phyloP scores from a whole-genome alignment of 2,888 invertebrate species.

The Bursaphelenchus okinawaensis region DNA sequence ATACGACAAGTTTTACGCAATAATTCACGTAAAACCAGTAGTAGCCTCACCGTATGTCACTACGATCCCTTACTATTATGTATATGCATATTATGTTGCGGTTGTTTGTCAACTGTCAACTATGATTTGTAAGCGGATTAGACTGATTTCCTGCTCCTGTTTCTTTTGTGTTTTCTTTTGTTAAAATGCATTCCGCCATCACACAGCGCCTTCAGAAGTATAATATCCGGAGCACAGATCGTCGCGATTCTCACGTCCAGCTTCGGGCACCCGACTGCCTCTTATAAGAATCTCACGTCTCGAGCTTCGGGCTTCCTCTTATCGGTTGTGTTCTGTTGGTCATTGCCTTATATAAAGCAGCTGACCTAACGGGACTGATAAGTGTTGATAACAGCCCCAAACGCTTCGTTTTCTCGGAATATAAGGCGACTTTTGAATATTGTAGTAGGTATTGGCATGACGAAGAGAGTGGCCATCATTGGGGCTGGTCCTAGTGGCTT shows the following conservation, averaged over 20 bases:
- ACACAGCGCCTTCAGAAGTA: not conserved
- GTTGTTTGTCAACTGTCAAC: too few species aligned
- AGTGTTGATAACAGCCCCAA: too few species aligned
- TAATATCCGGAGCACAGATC: not conserved
- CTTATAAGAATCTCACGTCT: not conserved
- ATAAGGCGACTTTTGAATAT: not conserved
- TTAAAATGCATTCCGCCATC: not conserved
- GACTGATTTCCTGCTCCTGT: not conserved
- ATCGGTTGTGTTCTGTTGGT: not conserved
- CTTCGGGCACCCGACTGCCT: not conserved
- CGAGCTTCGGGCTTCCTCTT: not conserved
- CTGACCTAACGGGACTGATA: not conserved
- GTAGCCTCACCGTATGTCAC: too few species aligned
- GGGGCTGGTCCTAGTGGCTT: conserved; percentile 60
- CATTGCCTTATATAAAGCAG: not conserved
- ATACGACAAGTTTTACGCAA: too few species aligned
- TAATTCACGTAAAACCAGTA: too few species aligned
- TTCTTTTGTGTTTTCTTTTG: not conserved
- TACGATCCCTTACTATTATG: too few species aligned
- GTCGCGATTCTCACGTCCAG: too few species aligned
- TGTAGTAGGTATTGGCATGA: too few species aligned
- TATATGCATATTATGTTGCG: too few species aligned
- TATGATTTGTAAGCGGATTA: not conserved
- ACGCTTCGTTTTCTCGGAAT: too few species aligned
- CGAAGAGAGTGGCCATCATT: conserved; percentile 36